Conservation (phyloP, 2,797 vertebrate genomes). For the Paguma larvata region DNA sequence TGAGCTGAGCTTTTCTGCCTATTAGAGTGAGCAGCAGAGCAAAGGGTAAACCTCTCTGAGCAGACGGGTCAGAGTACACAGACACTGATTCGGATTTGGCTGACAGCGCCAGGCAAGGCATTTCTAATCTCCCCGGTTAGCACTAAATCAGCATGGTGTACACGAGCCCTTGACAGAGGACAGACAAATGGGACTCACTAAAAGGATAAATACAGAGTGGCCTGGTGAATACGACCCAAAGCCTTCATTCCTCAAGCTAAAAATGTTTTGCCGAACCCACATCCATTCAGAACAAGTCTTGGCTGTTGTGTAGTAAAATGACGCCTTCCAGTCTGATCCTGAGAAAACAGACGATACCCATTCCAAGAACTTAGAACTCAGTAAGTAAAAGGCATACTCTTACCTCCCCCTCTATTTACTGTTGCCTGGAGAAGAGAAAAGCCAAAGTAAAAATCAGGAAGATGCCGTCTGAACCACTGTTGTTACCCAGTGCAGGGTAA, state of each 20-base stretch:
- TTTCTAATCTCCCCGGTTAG: slow-evolving; percentile 86
- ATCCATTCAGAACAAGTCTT: slow-evolving; percentile 10
- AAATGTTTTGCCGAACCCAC: slow-evolving; percentile 55
- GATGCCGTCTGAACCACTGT: background rate
- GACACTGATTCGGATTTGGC: slow-evolving; percentile 84
- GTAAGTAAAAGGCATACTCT: slow-evolving; percentile 32
- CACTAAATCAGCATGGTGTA: slow-evolving; percentile 84
- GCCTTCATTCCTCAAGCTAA: slow-evolving; percentile 67
- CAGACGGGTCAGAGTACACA: slow-evolving; percentile 80
- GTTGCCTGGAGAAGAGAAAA: slow-evolving; percentile 43
- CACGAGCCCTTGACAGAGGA: slow-evolving; percentile 84
- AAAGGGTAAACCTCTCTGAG: slow-evolving; percentile 84
- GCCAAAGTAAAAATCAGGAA: slow-evolving; percentile 34
- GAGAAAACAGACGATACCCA: background rate
- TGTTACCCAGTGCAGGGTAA: background rate
- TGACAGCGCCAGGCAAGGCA: slow-evolving; percentile 83
- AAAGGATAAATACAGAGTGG: slow-evolving; percentile 86
- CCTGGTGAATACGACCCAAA: slow-evolving; percentile 72
- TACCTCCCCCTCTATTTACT: background rate
- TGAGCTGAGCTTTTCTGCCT: slow-evolving; percentile 87
- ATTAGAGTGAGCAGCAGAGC: slow-evolving; percentile 84
- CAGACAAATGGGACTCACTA: slow-evolving; percentile 83
- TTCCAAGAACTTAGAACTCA: slow-evolving; percentile 34
- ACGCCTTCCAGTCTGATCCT: slow-evolving; percentile 31
- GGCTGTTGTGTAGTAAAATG: slow-evolving; percentile 38